phyloP scores from a whole-genome alignment of 2,888 invertebrate species.

The Nomada hirtipes region DNA sequence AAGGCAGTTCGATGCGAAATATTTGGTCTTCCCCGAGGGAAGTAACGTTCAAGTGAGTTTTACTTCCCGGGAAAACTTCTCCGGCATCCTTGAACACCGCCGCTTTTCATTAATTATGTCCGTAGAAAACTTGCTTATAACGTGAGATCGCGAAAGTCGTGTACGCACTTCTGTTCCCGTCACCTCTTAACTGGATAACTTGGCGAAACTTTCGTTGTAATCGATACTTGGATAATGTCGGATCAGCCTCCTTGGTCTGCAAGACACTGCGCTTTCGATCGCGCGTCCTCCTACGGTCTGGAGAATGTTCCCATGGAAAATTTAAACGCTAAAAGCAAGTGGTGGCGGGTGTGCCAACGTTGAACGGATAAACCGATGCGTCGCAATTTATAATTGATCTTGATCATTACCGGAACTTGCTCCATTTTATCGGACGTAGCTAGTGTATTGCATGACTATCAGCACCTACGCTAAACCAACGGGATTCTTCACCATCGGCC shows the following conservation, averaged over 20 bases:
- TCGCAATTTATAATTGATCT: not conserved
- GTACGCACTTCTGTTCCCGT: not conserved
- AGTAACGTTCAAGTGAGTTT: slow-evolving; percentile 87
- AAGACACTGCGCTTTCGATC: not conserved
- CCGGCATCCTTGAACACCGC: not conserved
- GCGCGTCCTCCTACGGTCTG: not conserved
- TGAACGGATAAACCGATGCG: not conserved
- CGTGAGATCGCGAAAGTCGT: not conserved
- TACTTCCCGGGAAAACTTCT: not conserved
- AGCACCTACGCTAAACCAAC: slow-evolving; percentile 85
- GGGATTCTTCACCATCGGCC: slow-evolving; percentile 88
- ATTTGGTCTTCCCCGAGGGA: slow-evolving; percentile 87
- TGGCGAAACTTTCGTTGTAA: slow-evolving; percentile 26
- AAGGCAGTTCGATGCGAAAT: slow-evolving; percentile 79
- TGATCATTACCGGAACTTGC: not conserved
- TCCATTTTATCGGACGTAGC: slow-evolving; percentile 60
- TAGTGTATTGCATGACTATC: slow-evolving; percentile 88
- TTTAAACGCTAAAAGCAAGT: slow-evolving; percentile 33
- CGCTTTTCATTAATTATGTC: not conserved
- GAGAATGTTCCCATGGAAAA: slow-evolving; percentile 6
- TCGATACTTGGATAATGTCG: slow-evolving; percentile 37
- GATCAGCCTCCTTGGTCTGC: not conserved
- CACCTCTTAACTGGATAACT: slow-evolving; percentile 7
- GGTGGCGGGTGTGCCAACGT: not conserved
- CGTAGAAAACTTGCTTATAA: slow-evolving; percentile 27